phyloP scores from a whole-genome alignment of 2,888 invertebrate species.

The Patella pellucida region DNA sequence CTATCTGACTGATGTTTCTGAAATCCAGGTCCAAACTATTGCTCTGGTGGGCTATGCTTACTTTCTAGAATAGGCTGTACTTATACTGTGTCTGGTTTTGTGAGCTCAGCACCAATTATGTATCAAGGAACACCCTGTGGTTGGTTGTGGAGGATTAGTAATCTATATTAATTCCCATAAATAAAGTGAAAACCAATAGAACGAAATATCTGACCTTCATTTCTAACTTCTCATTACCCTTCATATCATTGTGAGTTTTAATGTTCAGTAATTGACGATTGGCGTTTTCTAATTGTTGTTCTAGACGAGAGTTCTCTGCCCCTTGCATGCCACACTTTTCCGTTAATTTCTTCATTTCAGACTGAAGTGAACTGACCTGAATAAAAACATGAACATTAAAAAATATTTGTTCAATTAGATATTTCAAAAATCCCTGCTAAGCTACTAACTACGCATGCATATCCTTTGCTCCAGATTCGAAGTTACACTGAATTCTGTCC shows the following conservation, averaged over 20 bases:
- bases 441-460: too few relatives aligned
- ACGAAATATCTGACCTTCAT: conserved; percentile 22
- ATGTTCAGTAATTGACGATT: conserved; percentile 24
- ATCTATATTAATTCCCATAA: too few relatives aligned
- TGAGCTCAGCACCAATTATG: too few relatives aligned
- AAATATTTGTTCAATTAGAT: neutral
- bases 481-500: neutral
- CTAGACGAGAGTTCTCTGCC: conserved; percentile 49
- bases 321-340: conserved; percentile 40
- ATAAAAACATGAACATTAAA: conserved; percentile 18
- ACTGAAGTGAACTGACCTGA: conserved; percentile 47
- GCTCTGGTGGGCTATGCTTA: too few relatives aligned
- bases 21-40: too few relatives aligned
- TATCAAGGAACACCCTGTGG: too few relatives aligned
- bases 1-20: too few relatives aligned
- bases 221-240: conserved; percentile 17
- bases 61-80: too few relatives aligned
- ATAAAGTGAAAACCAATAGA: too few relatives aligned
- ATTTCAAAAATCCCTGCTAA: too few relatives aligned
- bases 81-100: too few relatives aligned
- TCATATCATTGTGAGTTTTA: conserved; percentile 38
- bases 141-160: too few relatives aligned
- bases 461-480: conserved; percentile 4
- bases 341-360: conserved; percentile 43
- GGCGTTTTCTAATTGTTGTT: conserved; percentile 41